These are phyloP conservation scores for Poliocrania exsul DNA, from an alignment of 2,797 vertebrate genomes.

Conservation along the genomic window DNA sequence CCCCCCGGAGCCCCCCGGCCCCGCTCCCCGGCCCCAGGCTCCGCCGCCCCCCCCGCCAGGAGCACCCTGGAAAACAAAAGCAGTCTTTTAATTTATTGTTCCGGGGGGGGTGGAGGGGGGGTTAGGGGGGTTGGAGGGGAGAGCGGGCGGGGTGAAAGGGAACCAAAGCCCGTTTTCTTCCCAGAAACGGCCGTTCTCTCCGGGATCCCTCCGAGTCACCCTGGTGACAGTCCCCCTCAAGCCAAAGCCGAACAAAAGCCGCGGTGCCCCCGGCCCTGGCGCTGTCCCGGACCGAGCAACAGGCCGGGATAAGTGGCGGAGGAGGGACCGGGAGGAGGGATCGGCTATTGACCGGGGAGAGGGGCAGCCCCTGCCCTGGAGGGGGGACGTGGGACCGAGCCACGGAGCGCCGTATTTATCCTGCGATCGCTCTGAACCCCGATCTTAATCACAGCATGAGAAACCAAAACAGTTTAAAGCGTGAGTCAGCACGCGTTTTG, in stretches of 20 bases:
- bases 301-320: conserved; percentile 13
- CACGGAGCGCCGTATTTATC: conserved; percentile 33
- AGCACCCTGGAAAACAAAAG: conserved; percentile 76
- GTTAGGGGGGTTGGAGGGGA: neutral
- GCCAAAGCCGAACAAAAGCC: conserved; percentile 46
- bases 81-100: conserved; percentile 76
- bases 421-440: conserved; percentile 9
- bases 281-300: conserved; percentile 32
- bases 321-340: neutral
- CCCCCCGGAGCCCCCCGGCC: conserved; percentile 46
- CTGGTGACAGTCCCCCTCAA: conserved; percentile 11
- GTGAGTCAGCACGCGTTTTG: conserved; percentile 61
- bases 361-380: neutral
- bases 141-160: conserved; percentile 23
- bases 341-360: neutral
- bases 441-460: conserved; percentile 51
- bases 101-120: neutral
- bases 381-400: neutral
- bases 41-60: conserved; percentile 32
- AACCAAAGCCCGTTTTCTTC: conserved; percentile 45
- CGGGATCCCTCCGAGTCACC: conserved; percentile 59
- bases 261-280: conserved; percentile 6
- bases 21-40: conserved; percentile 6
- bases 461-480: conserved; percentile 53
- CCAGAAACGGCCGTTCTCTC: conserved; percentile 11